phyloP scores from a whole-genome alignment of 2,113 vertebrate species.

The Chloebia gouldiae region DNA sequence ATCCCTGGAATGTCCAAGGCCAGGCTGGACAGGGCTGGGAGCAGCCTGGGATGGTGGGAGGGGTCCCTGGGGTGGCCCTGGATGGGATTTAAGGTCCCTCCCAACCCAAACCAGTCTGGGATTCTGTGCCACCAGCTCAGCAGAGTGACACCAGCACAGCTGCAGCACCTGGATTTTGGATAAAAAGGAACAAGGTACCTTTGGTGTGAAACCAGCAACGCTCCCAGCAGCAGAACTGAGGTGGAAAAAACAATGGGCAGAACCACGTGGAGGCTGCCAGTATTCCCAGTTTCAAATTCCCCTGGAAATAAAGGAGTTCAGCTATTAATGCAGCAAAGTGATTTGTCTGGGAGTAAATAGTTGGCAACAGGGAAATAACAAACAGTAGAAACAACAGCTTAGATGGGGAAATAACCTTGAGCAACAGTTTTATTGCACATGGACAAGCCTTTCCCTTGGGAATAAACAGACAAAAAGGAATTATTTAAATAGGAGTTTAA shows the following conservation, averaged over 20 bases:
- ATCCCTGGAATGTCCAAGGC: neutral
- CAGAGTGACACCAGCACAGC: neutral
- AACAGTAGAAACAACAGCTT: neutral
- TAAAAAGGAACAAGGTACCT: constrained; percentile 69
- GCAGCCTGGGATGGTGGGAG: fast-evolving
- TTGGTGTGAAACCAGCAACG: constrained; percentile 83
- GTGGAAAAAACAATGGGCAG: constrained; percentile 83
- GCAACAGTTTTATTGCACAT: neutral
- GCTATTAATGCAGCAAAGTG: neutral
- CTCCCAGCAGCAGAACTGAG: constrained; percentile 81
- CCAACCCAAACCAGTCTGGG: neutral
- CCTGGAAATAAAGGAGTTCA: constrained; percentile 70
- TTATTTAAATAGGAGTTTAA: neutral
- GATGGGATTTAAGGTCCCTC: neutral
- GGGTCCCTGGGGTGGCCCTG: neutral
- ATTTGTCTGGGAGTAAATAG: neutral
- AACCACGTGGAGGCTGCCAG: constrained; percentile 74
- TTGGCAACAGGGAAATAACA: neutral
- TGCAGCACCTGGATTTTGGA: neutral
- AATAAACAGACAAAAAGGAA: neutral
- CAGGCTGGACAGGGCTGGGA: neutral
- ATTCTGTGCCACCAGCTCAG: neutral
- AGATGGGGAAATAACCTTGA: neutral
- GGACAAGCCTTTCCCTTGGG: neutral
- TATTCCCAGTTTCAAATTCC: constrained; percentile 38